Evolutionary conservation across 2,113 vertebrate species (phyloP), one percentile per base, ranked within the genome.

Genomic region (Daboia siamensis): DNA sequence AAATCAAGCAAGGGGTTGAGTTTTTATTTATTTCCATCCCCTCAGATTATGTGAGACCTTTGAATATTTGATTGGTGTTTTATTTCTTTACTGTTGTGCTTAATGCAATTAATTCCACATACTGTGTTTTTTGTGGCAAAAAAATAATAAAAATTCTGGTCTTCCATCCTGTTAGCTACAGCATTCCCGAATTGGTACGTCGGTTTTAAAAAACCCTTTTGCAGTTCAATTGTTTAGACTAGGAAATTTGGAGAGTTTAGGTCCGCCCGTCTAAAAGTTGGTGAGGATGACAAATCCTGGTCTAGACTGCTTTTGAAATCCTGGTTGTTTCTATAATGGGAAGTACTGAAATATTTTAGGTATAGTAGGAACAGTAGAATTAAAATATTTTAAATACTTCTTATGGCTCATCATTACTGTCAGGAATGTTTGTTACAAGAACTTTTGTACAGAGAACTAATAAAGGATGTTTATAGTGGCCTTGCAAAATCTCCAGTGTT

Each of bases 401-500:
- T n/a, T 9, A 26, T 26, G 48, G 69, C 21, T 61, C 21, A 86
- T 23, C 5, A 44, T 4, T 89, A 59, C 74, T 52, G 39, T 86
- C 46, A 54, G 23, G 48, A 52, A 64, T 24, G 90, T 89, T 26
- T 86, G 46, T 86, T 90, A 21, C 56, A 90, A 86, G 74, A 57
- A 29, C 55, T 64, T 52, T 86, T 39, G 56, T 44, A 29, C 51
- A 90, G 3, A 86, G 56, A 90, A 61, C 61, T 48, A 85, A 89
- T 92, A 46, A 84, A 89, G 64, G 54, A 15, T 85, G 52, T 89
- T 57, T 84, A 24, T 21, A 26, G 39, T 85, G 91, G 91, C 91
- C 87, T 92, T 93, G 88, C 57, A 86, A 86, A 86, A 48, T 84
- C 26, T 21, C 17, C 57, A 12, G 23, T 61, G 23, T 90, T 54